Conservation (phyloP, 2,797 vertebrate species). For the Ceryle rudis region DNA sequence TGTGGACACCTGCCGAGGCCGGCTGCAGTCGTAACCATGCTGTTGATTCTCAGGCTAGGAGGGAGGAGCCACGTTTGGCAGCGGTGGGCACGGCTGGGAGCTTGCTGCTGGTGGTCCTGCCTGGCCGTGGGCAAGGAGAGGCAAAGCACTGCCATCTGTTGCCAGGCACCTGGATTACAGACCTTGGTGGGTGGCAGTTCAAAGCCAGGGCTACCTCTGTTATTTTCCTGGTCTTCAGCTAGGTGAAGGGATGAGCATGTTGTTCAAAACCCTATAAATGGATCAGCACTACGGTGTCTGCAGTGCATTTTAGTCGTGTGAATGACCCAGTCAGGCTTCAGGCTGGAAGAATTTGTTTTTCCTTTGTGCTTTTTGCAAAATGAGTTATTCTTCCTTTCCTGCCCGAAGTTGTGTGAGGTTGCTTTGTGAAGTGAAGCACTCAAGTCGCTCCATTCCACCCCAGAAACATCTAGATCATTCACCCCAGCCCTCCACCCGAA, state of each 20-base stretch:
- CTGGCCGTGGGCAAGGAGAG: background rate
- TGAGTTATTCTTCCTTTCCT: background rate
- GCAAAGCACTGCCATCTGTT: conserved; percentile 73
- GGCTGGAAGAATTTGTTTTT: background rate
- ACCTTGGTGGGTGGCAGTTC: background rate
- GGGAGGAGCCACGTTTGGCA: background rate
- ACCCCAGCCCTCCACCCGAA: background rate
- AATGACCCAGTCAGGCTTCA: background rate
- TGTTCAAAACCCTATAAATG: background rate
- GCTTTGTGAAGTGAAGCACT: background rate
- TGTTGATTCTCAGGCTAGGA: background rate
- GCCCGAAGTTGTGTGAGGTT: background rate
- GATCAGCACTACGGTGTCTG: background rate
- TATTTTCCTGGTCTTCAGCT: background rate
- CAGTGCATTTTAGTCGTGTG: background rate
- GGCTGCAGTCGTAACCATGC: background rate
- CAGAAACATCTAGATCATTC: background rate
- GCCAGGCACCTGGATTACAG: conserved; percentile 50
- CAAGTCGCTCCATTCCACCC: background rate
- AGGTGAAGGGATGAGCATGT: accelerated
- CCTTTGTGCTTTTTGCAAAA: background rate
- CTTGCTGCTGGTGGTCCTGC: background rate
- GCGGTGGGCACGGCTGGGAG: accelerated
- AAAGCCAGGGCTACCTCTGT: accelerated
- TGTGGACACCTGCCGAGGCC: accelerated